Evolutionary conservation across 2,888 invertebrate genomes (phyloP).

Genomic region (Pemphredon lugubris): DNA sequence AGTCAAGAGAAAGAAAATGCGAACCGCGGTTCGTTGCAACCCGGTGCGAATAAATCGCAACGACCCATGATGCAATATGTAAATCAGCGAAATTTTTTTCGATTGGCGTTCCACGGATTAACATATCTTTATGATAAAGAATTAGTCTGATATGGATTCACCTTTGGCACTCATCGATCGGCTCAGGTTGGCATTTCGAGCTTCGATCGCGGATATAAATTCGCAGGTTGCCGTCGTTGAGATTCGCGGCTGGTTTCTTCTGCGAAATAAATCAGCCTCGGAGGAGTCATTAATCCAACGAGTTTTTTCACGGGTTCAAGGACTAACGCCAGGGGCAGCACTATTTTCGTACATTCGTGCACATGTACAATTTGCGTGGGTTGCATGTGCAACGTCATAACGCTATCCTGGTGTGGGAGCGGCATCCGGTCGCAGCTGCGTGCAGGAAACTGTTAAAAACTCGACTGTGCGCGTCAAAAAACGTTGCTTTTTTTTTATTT

Average conservation of each 20-base stretch:
- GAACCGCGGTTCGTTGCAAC: too few species aligned
- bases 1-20: too few species aligned
- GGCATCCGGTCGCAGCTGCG: slow-evolving; percentile 70
- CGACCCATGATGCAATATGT: too few species aligned
- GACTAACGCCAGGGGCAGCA: slow-evolving; percentile 60
- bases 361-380: slow-evolving; percentile 63
- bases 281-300: slow-evolving; percentile 56
- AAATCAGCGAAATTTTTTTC: too few species aligned
- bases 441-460: slow-evolving; percentile 72
- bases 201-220: slow-evolving; percentile 11
- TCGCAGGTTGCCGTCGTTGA: slow-evolving; percentile 20
- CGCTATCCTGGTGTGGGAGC: slow-evolving; percentile 60
- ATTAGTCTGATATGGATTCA: too few species aligned
- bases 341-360: slow-evolving; percentile 66
- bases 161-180: too few species aligned
- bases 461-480: slow-evolving; percentile 45
- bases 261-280: slow-evolving; percentile 52
- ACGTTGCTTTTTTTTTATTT: slow-evolving; percentile 8
- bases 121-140: too few species aligned
- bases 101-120: too few species aligned
- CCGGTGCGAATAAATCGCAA: too few species aligned
- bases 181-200: neutral
- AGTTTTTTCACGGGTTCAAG: slow-evolving; percentile 66
- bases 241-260: slow-evolving; percentile 15
- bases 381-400: slow-evolving; percentile 63